Percentiles rank a stretch among this genome's conserved stretches.
Conservation (phyloP, 2,888 invertebrate species). For the Eupeodes latifasciatus region DNA sequence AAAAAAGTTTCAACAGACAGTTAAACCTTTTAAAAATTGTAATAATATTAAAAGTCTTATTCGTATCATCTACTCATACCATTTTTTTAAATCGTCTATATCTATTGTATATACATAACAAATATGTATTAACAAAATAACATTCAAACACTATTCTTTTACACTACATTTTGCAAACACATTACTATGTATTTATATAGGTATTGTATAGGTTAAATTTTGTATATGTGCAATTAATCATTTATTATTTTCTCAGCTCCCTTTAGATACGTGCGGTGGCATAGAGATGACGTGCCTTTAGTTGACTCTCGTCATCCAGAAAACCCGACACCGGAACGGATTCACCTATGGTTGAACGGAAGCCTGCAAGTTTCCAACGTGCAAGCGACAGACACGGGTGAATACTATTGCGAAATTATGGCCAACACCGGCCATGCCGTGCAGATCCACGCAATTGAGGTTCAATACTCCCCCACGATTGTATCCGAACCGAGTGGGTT, state of each 20-base stretch:
- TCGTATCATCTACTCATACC: no score
- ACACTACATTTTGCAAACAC: background rate
- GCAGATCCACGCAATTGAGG: conserved; percentile 91
- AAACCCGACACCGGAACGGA: conserved; percentile 85
- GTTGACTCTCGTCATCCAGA: conserved; percentile 86
- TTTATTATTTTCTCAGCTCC: conserved; percentile 84
- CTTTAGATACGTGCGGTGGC: conserved; percentile 88
- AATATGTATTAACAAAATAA: no score
- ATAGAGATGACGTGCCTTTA: conserved; percentile 87
- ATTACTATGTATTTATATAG: no score
- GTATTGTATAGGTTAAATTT: no score
- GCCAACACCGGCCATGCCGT: conserved; percentile 80
- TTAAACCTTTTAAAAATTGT: no score
- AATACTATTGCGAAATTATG: conserved; percentile 86
- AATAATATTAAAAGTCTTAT: no score
- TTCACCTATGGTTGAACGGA: conserved; percentile 88
- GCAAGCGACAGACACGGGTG: conserved; percentile 85
- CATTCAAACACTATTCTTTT: background rate
- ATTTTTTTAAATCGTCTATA: no score
- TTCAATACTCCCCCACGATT: conserved; percentile 90
- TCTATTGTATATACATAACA: no score
- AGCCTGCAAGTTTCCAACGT: conserved; percentile 87
- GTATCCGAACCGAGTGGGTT: conserved; percentile 89
- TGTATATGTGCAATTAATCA: background rate
- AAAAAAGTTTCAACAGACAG: no score